phyloP scores from a whole-genome alignment of 1,140 invertebrate genomes.

The Lineus longissimus region DNA sequence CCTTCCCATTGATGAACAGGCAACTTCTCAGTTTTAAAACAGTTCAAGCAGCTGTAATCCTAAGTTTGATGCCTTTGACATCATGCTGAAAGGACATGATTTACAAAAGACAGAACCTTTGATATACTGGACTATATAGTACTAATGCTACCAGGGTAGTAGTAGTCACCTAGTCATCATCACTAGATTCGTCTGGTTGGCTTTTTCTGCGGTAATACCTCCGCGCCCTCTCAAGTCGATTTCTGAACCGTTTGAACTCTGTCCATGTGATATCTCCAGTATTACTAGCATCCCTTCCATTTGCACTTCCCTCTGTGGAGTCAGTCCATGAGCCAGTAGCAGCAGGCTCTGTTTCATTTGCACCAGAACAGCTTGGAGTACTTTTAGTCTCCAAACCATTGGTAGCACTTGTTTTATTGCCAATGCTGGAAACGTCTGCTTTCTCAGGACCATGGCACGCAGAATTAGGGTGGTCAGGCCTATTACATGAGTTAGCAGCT shows the following conservation, averaged over 20 bases:
- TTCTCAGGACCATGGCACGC: neutral
- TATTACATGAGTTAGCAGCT: conserved; percentile 11
- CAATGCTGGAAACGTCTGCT: neutral
- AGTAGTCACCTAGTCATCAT: conserved; percentile 27
- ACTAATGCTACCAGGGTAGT: too few species aligned
- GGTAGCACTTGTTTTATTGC: neutral
- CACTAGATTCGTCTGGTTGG: conserved; percentile 18
- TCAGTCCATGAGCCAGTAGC: neutral
- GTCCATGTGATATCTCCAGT: conserved; percentile 31
- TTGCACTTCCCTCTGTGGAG: neutral
- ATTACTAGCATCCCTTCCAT: conserved; percentile 9
- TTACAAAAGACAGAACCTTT: too few species aligned
- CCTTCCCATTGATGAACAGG: too few species aligned
- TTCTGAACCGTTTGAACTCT: conserved; percentile 43
- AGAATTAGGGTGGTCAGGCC: neutral
- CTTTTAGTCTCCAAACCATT: conserved; percentile 12
- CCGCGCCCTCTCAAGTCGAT: conserved; percentile 28
- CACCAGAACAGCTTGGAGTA: conserved; percentile 21
- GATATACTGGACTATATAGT: too few species aligned
- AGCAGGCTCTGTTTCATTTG: neutral
- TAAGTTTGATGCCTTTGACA: too few species aligned
- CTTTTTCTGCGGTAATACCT: conserved; percentile 24
- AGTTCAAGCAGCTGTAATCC: too few species aligned
- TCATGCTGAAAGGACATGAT: too few species aligned
- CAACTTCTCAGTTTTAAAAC: too few species aligned